Evolutionary conservation across 2,888 invertebrate genomes (phyloP).

Genomic region (Neocrepidodera transversa): DNA sequence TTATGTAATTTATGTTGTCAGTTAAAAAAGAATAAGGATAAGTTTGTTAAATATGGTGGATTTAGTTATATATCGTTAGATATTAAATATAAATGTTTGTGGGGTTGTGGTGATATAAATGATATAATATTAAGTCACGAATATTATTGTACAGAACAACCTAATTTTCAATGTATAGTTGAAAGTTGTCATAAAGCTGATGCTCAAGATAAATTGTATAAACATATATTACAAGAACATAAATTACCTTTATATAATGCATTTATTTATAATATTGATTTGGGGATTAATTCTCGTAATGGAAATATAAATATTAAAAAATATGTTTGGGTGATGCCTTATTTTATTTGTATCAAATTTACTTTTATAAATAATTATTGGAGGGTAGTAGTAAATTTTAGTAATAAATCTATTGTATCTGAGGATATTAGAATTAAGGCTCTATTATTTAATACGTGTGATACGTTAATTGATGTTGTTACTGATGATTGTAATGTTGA

Average conservation of each 20-base stretch:
- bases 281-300: not conserved
- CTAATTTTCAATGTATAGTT: not conserved
- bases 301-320: not conserved
- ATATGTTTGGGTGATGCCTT: not conserved
- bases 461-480: not conserved
- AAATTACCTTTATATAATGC: not conserved
- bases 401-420: not conserved
- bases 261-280: not conserved
- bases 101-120: not conserved
- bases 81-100: not conserved
- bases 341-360: not conserved
- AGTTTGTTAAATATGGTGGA: not conserved
- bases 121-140: not conserved
- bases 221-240: not conserved
- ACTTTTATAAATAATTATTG: not conserved
- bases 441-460: not conserved
- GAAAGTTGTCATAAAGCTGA: not conserved
- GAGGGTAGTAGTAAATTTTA: not conserved
- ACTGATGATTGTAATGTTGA: not conserved
- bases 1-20: not conserved
- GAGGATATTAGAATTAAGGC: not conserved
- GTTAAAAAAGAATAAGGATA: not conserved
- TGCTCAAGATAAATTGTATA: not conserved
- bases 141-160: not conserved
- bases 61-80: not conserved